A percentile compares a stretch with the other conserved stretches of the same genome.
These are phyloP conservation scores for Chelonoidis abingdonii DNA, from an alignment of 2,113 vertebrate species.

Conservation along the genomic window DNA sequence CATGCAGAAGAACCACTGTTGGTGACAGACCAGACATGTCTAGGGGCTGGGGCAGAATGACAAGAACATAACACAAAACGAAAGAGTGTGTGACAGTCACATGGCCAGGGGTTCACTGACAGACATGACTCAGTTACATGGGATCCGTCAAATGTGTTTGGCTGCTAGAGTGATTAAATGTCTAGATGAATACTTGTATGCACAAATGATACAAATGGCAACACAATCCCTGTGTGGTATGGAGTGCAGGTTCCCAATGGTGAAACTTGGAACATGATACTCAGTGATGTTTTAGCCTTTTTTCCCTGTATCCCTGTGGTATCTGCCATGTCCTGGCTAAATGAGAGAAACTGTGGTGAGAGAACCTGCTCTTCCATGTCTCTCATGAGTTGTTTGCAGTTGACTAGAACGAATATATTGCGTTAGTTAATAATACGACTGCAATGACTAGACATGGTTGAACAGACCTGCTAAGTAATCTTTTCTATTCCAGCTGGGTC, in stretches of 20 bases:
- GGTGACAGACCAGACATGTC: background rate
- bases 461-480: background rate
- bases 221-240: background rate
- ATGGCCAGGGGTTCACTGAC: background rate
- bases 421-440: background rate
- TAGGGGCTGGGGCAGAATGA: background rate
- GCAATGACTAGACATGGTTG: background rate
- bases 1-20: background rate
- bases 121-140: background rate
- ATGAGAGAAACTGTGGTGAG: background rate
- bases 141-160: slow-evolving; percentile 4
- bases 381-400: background rate
- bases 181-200: background rate
- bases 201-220: background rate
- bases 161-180: background rate
- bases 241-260: background rate
- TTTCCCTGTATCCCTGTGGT: background rate
- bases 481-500: background rate
- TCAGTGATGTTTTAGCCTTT: background rate
- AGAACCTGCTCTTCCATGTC: background rate
- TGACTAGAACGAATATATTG: background rate
- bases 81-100: background rate
- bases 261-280: background rate
- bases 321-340: background rate
- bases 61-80: background rate